phyloP scores from a whole-genome alignment of 2,888 invertebrate species.

The Drosophila mettleri region DNA sequence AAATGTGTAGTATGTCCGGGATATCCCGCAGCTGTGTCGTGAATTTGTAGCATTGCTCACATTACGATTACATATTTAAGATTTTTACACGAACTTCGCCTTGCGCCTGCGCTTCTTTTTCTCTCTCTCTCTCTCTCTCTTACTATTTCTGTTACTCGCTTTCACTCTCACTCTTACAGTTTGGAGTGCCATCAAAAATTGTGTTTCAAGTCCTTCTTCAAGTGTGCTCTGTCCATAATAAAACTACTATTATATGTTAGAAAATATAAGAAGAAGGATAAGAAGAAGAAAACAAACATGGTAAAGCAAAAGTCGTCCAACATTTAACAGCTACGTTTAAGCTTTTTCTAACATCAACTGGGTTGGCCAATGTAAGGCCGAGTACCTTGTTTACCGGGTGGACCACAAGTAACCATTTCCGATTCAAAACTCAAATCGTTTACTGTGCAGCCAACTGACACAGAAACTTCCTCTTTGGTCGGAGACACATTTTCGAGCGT shows the following conservation, averaged over 20 bases:
- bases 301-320: constrained; percentile 27
- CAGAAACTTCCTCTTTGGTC: constrained; percentile 61
- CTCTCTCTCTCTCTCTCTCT: constrained; percentile 28
- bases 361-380: constrained; percentile 38
- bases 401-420: constrained; percentile 64
- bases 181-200: constrained; percentile 57
- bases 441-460: constrained; percentile 53
- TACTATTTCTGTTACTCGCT: constrained; percentile 13
- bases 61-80: constrained; percentile 53
- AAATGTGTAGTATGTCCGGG: constrained; percentile 49
- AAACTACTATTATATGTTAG: constrained; percentile 21
- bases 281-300: constrained; percentile 5
- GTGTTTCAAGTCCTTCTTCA: constrained; percentile 63
- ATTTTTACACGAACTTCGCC: constrained; percentile 55
- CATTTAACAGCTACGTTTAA: constrained; percentile 26
- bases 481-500: constrained; percentile 25
- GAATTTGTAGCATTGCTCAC: constrained; percentile 40
- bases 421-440: constrained; percentile 58
- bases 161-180: constrained; percentile 38
- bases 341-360: constrained; percentile 6
- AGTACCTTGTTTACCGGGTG: constrained; percentile 60
- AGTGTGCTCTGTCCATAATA: constrained; percentile 42
- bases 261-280: neutral
- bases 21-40: constrained; percentile 27
- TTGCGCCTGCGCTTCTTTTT: constrained; percentile 66